Evolutionary conservation across 2,888 invertebrate genomes (phyloP).

Genomic region (Idaea aversata): DNA sequence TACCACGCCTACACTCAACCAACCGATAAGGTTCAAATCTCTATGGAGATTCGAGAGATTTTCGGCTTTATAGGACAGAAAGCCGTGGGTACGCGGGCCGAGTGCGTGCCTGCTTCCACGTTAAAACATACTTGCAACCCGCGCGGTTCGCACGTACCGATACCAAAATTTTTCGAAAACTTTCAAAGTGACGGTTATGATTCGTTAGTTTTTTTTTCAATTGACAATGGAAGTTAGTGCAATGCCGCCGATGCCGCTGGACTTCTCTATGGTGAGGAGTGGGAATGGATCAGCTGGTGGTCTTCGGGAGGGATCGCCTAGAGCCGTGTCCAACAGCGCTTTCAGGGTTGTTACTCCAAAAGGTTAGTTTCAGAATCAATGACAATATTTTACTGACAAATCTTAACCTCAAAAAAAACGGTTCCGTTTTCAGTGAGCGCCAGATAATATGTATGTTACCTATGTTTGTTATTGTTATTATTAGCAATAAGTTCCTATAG

Average conservation of each 20-base stretch:
- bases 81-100: conserved; percentile 47
- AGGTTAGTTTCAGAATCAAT: conserved; percentile 55
- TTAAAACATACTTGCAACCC: conserved; percentile 69
- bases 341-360: conserved; percentile 85
- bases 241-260: conserved; percentile 83
- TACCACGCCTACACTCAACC: conserved; percentile 63
- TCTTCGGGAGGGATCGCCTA: conserved; percentile 63
- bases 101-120: conserved; percentile 45
- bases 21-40: conserved; percentile 75
- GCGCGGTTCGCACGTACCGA: conserved; percentile 68
- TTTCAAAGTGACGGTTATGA: conserved; percentile 43
- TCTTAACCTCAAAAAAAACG: background rate
- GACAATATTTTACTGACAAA: background rate
- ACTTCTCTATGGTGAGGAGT: conserved; percentile 82
- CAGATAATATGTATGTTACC: background rate
- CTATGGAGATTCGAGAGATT: conserved; percentile 65
- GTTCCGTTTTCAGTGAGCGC: too few species aligned
- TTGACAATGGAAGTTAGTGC: conserved; percentile 82
- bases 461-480: background rate
- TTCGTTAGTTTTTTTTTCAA: conserved; percentile 41
- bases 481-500: background rate
- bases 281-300: conserved; percentile 59
- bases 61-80: conserved; percentile 68
- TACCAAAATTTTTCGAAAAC: conserved; percentile 43
- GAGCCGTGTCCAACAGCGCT: conserved; percentile 79